Percentiles rank a stretch among this genome's conserved stretches.
Evolutionary conservation across 2,113 vertebrate genomes (phyloP).

Genomic region (Parus major): DNA sequence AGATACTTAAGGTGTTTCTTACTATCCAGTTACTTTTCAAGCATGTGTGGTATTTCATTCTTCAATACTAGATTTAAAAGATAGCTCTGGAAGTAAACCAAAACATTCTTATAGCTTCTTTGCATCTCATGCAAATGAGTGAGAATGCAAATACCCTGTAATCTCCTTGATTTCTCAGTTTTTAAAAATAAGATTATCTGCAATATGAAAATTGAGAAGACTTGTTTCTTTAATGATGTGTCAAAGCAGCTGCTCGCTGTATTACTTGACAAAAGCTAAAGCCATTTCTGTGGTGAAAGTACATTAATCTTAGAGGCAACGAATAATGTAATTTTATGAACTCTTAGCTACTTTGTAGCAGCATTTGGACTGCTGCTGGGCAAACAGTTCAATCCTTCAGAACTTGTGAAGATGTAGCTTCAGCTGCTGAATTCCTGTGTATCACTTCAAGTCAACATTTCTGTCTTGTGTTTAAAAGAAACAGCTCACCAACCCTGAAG

Average conservation of each 20-base stretch:
- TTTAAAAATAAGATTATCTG: not conserved
- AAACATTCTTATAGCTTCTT: not conserved
- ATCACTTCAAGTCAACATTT: not conserved
- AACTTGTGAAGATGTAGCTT: not conserved
- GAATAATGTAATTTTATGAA: not conserved
- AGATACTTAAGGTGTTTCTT: not conserved
- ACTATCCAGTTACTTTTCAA: not conserved
- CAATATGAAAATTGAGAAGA: not conserved
- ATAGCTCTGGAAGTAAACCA: not conserved
- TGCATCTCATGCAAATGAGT: not conserved
- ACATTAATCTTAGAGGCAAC: not conserved
- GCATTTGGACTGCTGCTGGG: not conserved
- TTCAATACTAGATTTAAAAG: not conserved
- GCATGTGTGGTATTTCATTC: not conserved
- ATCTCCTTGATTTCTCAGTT: not conserved
- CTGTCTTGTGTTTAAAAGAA: not conserved
- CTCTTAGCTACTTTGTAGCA: not conserved
- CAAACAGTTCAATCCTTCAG: not conserved
- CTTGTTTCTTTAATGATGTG: not conserved
- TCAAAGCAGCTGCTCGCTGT: not conserved
- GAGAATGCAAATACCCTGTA: not conserved
- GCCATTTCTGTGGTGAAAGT: not conserved
- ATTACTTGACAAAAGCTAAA: not conserved
- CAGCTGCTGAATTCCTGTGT: not conserved
- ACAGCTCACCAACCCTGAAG: not conserved